Base-by-base conservation (phyloP, 2,797 vertebrate species). In the Octomys mimax region DNA sequence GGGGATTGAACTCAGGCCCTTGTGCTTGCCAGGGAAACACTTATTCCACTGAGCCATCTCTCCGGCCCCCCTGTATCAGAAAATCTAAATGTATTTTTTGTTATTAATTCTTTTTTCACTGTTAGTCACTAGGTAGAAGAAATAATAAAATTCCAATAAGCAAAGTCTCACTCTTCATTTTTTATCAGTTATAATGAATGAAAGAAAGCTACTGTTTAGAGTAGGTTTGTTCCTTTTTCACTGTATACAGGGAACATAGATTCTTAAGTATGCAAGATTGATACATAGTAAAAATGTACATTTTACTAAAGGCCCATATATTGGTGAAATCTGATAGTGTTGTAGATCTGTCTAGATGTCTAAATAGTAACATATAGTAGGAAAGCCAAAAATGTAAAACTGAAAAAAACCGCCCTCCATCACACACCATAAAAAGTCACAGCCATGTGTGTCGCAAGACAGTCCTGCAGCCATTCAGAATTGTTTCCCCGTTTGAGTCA, bases 401-500 rank as follows among this genome's bases (percentile, higher is more conserved):
- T 64, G 22, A 68, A 36, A 33, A 62, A 71, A 89, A 89, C 5
- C 31, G 70, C 10, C 36, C 42, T 83, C 73, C 86, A 54, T 93
- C 1, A n/a, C 5, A 26, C 13, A 94, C 90, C 93, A 3, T n/a
- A 95, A 97, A 96, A 98, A 97, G 97, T 97, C 95, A 97, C 92
- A 96, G 11, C 90, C 95, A 28, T 96, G 0, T 85, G 0, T 89
- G 78, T 97, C 97, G 96, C 54, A 81, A 95, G 96, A 96, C 95
- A 92, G 54, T 96, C 97, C 96, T 95, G 94, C 84, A 97, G 89
- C 96, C 97, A 89, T 96, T 95, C 73, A 91, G 96, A 96, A 90
- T 95, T 95, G 73, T 75, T 98, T 97, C 94, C 96, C 92, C 49
- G 0, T 97, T 86, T 94, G 75, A 98, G 97, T 89, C 94, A 89